A percentile compares a stretch with the other conserved stretches of the same genome.
Conservation (phyloP, 1,140 invertebrate genomes). For the Micrasema longulum region DNA sequence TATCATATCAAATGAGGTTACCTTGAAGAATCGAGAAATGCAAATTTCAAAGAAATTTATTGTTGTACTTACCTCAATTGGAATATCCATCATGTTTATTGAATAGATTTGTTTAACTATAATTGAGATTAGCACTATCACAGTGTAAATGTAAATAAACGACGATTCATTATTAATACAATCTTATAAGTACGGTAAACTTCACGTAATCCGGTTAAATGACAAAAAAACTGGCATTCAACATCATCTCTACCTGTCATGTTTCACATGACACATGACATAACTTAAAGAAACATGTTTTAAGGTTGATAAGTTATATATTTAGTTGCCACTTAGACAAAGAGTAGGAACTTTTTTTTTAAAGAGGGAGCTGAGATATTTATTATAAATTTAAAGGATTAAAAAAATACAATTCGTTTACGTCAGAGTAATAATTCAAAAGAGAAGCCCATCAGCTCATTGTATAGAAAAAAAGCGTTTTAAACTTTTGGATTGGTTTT, state of each 20-base stretch:
- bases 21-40: conserved; percentile 22
- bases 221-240: conserved; percentile 7
- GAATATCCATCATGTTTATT: conserved; percentile 44
- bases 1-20: conserved; percentile 33
- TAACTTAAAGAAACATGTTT: conserved; percentile 16
- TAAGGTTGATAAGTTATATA: conserved; percentile 9
- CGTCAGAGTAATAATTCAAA: too few species aligned
- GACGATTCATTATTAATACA: conserved; percentile 12
- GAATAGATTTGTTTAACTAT: not conserved
- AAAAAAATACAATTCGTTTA: too few species aligned
- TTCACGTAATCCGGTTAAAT: conserved; percentile 2
- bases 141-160: conserved; percentile 4
- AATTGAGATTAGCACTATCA: not conserved
- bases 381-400: too few species aligned
- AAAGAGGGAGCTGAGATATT: too few species aligned
- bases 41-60: conserved; percentile 24
- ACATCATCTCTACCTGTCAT: conserved; percentile 13
- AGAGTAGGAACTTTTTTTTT: too few species aligned
- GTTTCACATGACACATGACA: conserved; percentile 4
- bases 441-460: too few species aligned
- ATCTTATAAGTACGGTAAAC: conserved; percentile 13
- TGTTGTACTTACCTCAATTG: conserved; percentile 40
- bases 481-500: too few species aligned
- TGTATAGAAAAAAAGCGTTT: too few species aligned
- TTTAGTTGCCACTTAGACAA: not conserved